phyloP scores from a whole-genome alignment of 2,888 invertebrate genomes.

The Fragum fragum region DNA sequence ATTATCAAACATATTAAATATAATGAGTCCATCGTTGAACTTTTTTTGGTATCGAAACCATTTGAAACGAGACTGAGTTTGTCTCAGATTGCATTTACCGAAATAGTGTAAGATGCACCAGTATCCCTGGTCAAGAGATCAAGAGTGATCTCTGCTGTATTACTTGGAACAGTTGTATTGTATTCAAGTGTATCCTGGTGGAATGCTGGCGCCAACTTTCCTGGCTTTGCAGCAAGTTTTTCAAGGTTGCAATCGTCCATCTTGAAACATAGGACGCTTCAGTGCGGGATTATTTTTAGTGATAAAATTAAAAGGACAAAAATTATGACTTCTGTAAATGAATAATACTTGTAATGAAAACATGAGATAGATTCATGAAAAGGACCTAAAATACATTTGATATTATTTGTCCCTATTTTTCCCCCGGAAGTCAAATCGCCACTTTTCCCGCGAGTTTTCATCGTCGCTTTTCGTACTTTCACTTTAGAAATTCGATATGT shows the following conservation, averaged over 20 bases:
- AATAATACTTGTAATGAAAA: no score
- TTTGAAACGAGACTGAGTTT: no score
- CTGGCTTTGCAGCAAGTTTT: slow-evolving; percentile 84
- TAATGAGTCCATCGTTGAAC: no score
- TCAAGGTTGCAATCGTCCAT: slow-evolving; percentile 86
- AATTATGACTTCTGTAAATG: no score
- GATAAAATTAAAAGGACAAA: no score
- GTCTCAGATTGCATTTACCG: slow-evolving; percentile 77
- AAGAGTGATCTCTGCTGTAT: slow-evolving; percentile 80
- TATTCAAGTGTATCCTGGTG: slow-evolving; percentile 82
- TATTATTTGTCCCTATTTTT: background rate
- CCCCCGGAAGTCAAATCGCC: background rate
- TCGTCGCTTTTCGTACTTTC: background rate
- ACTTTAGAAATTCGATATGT: slow-evolving; percentile 55
- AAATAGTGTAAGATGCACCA: slow-evolving; percentile 84
- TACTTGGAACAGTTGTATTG: slow-evolving; percentile 81
- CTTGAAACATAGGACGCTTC: slow-evolving; percentile 84
- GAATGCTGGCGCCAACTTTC: slow-evolving; percentile 83
- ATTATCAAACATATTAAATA: no score
- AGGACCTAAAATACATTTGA: no score
- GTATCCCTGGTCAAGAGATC: slow-evolving; percentile 83
- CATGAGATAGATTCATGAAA: no score
- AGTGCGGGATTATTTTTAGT: slow-evolving; percentile 52
- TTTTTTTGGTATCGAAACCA: background rate
- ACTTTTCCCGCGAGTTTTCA: slow-evolving; percentile 23